Evolutionary conservation across 2,888 invertebrate species (phyloP).

Genomic region (Leptodirus hochenwartii): DNA sequence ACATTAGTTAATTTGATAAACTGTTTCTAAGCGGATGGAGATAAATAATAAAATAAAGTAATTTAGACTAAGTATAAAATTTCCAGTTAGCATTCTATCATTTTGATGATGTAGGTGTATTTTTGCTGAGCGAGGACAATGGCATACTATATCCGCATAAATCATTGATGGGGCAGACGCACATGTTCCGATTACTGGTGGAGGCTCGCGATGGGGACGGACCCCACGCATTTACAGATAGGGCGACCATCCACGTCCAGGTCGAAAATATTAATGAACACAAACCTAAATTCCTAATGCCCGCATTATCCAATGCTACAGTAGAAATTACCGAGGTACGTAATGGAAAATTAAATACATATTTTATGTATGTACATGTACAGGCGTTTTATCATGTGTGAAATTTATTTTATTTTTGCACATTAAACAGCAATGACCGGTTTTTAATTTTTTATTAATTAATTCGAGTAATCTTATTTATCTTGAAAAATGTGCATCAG

Average conservation of each 20-base stretch:
- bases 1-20: no score
- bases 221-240: constrained; percentile 42
- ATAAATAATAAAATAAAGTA: no score
- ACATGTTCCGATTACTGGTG: constrained; percentile 30
- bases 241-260: constrained; percentile 54
- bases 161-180: constrained; percentile 45
- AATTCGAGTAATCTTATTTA: no score
- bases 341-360: constrained; percentile 7
- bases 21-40: no score
- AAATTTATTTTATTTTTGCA: no score
- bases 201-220: constrained; percentile 61
- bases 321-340: constrained; percentile 68
- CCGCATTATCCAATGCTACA: constrained; percentile 54
- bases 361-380: not conserved
- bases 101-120: constrained; percentile 36
- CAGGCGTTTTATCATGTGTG: no score
- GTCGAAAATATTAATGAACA: constrained; percentile 68
- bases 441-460: not conserved
- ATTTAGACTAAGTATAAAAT: no score
- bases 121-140: constrained; percentile 52
- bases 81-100: no score
- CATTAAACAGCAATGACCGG: not conserved
- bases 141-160: constrained; percentile 70
- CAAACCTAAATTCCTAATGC: constrained; percentile 63
- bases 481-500: no score